A percentile compares a stretch with the other conserved stretches of the same genome.
phyloP scores from a whole-genome alignment of 2,888 invertebrate genomes.

The Agonopterix heracliana region DNA sequence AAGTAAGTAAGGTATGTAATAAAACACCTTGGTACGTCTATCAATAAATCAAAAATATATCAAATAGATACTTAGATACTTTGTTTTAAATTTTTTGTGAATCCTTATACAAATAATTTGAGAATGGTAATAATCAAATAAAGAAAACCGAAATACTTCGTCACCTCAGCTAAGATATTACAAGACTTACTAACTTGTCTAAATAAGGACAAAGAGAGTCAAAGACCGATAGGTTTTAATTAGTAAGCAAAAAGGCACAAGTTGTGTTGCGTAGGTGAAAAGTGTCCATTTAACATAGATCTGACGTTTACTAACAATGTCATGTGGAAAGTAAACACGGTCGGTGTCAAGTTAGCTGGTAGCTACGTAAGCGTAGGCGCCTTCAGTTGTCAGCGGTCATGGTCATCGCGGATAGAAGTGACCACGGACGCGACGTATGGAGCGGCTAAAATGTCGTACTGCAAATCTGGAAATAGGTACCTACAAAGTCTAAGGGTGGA shows the following conservation, averaged over 20 bases:
- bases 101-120: too few species aligned
- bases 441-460: conserved; percentile 2
- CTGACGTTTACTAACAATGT: conserved; percentile 23
- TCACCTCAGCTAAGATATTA: too few species aligned
- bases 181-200: conserved; percentile 15
- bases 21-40: too few species aligned
- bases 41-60: too few species aligned
- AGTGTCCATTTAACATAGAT: conserved; percentile 29
- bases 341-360: conserved; percentile 36
- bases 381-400: conserved; percentile 38
- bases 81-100: too few species aligned
- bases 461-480: too few species aligned
- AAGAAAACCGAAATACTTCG: too few species aligned
- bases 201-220: conserved; percentile 50
- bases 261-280: conserved; percentile 53
- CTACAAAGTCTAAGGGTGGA: too few species aligned
- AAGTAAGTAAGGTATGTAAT: too few species aligned
- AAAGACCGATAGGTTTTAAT: conserved; percentile 68
- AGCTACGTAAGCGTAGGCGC: conserved; percentile 44
- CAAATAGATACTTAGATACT: too few species aligned
- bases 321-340: conserved; percentile 11
- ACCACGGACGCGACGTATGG: conserved; percentile 17
- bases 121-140: too few species aligned
- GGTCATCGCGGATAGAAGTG: conserved; percentile 26
- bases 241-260: conserved; percentile 55